Conservation (phyloP, 2,797 vertebrate species). For the Micrastur ruficollis region DNA sequence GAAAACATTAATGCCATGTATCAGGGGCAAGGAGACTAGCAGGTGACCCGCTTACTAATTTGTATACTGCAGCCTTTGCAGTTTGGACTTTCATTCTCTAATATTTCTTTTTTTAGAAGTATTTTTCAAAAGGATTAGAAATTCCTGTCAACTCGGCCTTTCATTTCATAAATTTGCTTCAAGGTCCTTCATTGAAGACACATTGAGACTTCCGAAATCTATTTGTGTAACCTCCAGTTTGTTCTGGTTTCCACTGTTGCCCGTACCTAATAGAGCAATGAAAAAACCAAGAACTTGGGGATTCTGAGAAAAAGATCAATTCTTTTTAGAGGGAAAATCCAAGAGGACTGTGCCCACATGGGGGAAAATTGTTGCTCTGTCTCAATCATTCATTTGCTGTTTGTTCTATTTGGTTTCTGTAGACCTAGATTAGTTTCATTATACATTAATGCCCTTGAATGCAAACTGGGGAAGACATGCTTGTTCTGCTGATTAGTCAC, state of each 20-base stretch:
- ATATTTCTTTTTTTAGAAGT: background rate
- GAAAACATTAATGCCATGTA: background rate
- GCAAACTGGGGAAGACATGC: background rate
- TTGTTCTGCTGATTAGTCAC: background rate
- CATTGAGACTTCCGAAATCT: background rate
- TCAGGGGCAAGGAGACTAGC: background rate
- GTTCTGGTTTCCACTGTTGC: background rate
- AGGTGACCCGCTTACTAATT: background rate
- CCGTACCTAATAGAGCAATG: background rate
- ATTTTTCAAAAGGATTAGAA: constrained; percentile 36
- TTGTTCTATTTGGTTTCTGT: background rate
- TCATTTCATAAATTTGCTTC: background rate
- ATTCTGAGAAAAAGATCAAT: background rate
- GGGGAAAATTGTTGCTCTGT: background rate
- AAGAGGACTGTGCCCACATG: background rate
- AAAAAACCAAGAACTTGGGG: background rate
- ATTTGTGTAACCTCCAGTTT: background rate
- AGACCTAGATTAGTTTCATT: background rate
- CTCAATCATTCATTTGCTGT: background rate
- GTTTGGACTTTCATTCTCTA: background rate
- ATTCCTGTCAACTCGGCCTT: constrained; percentile 5
- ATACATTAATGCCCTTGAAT: background rate
- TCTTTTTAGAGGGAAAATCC: background rate
- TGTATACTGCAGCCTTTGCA: background rate
- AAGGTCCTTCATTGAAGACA: background rate